These are phyloP conservation scores for Quadroppia sp. DNA, from an alignment of 2,888 invertebrate species.

Conservation along the genomic window DNA sequence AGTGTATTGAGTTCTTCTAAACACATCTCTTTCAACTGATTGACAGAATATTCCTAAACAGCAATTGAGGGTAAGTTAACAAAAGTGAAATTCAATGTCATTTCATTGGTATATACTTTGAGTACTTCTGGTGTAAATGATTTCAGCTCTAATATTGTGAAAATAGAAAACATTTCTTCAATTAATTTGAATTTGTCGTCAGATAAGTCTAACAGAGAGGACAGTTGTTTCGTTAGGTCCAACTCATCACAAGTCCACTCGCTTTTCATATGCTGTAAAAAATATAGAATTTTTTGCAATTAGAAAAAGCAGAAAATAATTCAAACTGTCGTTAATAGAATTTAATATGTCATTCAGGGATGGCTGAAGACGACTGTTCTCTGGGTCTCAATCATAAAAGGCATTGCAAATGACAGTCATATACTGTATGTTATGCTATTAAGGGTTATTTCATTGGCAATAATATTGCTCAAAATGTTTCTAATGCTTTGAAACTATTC, in stretches of 20 bases:
- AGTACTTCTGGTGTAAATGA: conserved; percentile 20
- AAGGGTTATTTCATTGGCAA: conserved; percentile 24
- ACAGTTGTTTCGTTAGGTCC: neutral
- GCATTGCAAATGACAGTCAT: conserved; percentile 34
- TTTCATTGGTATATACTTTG: neutral
- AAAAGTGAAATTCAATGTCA: neutral
- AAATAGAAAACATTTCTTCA: conserved; percentile 19
- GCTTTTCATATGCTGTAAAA: conserved; percentile 22
- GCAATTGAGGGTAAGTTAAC: neutral
- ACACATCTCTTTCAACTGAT: conserved; percentile 30
- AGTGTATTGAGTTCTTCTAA: conserved; percentile 19
- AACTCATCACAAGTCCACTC: conserved; percentile 32
- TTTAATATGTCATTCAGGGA: conserved; percentile 32
- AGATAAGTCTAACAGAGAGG: neutral
- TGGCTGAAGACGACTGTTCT: conserved; percentile 18
- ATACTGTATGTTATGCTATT: conserved; percentile 22
- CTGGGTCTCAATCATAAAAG: conserved; percentile 17
- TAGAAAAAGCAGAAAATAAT: conserved; percentile 11
- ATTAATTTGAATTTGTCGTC: conserved; percentile 10
- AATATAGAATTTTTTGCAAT: neutral
- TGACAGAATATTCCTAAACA: conserved; percentile 23
- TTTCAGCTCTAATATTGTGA: neutral
- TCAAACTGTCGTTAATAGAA: conserved; percentile 15
- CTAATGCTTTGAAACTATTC: conserved; percentile 19
- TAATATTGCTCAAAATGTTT: conserved; percentile 23